Evolutionary conservation across 2,797 vertebrate species (phyloP).

Genomic region (Thalassophryne amazonica): DNA sequence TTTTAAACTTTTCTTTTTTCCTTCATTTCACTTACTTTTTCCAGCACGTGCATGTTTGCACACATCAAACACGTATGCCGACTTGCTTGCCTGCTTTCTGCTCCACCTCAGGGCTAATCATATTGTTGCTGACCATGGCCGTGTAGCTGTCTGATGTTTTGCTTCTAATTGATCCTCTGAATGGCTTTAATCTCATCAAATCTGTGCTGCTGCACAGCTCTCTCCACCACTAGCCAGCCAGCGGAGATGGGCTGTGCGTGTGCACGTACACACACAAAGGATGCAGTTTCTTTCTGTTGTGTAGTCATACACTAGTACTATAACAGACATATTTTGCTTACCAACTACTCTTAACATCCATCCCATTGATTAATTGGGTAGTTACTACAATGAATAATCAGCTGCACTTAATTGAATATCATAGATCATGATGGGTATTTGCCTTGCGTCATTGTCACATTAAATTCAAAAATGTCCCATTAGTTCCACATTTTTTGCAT

Average conservation of each 20-base stretch:
- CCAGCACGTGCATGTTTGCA: background rate
- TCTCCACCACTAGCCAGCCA: slow-evolving; percentile 61
- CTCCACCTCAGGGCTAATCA: slow-evolving; percentile 74
- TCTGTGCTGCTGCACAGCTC: slow-evolving; percentile 72
- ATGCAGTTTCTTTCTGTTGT: slow-evolving; percentile 13
- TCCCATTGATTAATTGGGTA: no score
- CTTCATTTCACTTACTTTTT: no score
- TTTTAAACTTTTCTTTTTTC: no score
- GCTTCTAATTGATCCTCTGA: slow-evolving; percentile 83
- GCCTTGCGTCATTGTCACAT: no score
- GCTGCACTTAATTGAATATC: no score
- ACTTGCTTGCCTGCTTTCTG: slow-evolving; percentile 37
- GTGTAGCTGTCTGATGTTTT: slow-evolving; percentile 79
- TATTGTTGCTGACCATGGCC: slow-evolving; percentile 68
- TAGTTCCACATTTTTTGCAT: no score
- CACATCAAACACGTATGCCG: slow-evolving; percentile 19
- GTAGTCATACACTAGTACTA: no score
- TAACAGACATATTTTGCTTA: no score
- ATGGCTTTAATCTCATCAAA: slow-evolving; percentile 84
- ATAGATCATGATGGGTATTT: no score
- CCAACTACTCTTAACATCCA: no score
- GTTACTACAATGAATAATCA: no score
- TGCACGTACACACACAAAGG: background rate
- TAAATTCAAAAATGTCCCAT: no score
- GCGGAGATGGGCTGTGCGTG: slow-evolving; percentile 29